A percentile compares a stretch with the other conserved stretches of the same genome.
Conservation (phyloP, 2,888 invertebrate species). For the Brenthis ino region DNA sequence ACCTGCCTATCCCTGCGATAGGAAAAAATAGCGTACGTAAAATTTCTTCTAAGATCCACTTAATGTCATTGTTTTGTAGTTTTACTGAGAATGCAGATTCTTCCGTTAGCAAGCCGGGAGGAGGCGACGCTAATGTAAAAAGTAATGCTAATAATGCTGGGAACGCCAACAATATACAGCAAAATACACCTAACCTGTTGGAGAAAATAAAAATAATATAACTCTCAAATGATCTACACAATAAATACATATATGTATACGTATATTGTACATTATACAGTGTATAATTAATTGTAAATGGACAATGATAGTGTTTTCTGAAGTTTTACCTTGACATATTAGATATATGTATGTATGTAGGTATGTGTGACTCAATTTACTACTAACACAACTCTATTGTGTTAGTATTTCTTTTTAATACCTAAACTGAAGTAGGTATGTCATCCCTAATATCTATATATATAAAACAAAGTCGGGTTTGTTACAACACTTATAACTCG, state of each 20-base stretch:
- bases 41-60: conserved; percentile 73
- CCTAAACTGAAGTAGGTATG: no score
- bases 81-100: conserved; percentile 66
- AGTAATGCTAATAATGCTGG: conserved; percentile 83
- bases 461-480: no score
- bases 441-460: no score
- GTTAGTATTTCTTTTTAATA: no score
- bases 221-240: neutral
- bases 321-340: no score
- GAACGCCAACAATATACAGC: conserved; percentile 64
- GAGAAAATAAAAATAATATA: neutral
- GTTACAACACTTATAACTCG: no score
- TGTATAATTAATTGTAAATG: no score
- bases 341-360: no score
- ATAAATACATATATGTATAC: neutral
- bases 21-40: conserved; percentile 81
- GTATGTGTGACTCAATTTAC: no score
- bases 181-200: conserved; percentile 62
- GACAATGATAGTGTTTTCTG: no score
- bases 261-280: neutral
- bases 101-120: conserved; percentile 78
- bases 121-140: conserved; percentile 82
- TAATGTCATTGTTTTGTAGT: conserved; percentile 67
- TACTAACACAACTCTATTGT: no score
- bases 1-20: conserved; percentile 85